These are phyloP conservation scores for Zaprionus capensis DNA, from an alignment of 1,140 invertebrate species.

Conservation along the genomic window DNA sequence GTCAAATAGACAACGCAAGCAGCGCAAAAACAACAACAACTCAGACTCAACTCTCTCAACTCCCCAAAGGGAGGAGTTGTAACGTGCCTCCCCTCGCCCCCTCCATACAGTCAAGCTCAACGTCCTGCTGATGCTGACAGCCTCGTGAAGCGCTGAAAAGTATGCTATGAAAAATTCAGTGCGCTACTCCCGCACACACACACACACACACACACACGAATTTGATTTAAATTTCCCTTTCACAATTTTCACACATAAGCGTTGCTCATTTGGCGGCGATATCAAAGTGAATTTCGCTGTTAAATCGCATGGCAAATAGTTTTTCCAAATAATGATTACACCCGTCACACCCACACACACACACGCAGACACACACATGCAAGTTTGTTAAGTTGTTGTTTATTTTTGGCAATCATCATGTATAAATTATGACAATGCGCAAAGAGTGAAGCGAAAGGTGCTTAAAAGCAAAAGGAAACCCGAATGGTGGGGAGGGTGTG, in stretches of 20 bases:
- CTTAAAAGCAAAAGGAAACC: constrained; percentile 30
- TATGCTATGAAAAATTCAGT: constrained; percentile 77
- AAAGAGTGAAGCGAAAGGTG: constrained; percentile 27
- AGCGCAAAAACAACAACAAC: background rate
- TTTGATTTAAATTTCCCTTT: constrained; percentile 13
- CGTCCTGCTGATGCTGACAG: constrained; percentile 32
- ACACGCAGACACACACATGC: background rate
- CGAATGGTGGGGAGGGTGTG: background rate
- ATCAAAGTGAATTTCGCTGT: constrained; percentile 75
- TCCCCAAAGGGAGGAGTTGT: background rate
- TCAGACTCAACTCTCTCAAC: background rate
- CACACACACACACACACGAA: constrained; percentile 37
- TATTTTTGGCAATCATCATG: constrained; percentile 68
- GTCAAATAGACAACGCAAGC: constrained; percentile 63
- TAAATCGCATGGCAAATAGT: constrained; percentile 80
- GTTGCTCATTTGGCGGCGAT: constrained; percentile 41
- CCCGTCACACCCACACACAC: background rate
- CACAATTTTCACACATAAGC: constrained; percentile 30
- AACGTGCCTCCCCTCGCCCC: background rate
- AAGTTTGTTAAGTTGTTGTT: constrained; percentile 37
- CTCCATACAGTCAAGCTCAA: background rate
- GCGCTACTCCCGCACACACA: constrained; percentile 60
- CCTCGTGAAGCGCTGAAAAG: constrained; percentile 52
- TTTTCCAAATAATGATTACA: constrained; percentile 49
- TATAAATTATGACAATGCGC: constrained; percentile 50